Percentiles rank a stretch among this genome's conserved stretches.
phyloP scores from a whole-genome alignment of 2,888 invertebrate species.

The Aradus depressus region DNA sequence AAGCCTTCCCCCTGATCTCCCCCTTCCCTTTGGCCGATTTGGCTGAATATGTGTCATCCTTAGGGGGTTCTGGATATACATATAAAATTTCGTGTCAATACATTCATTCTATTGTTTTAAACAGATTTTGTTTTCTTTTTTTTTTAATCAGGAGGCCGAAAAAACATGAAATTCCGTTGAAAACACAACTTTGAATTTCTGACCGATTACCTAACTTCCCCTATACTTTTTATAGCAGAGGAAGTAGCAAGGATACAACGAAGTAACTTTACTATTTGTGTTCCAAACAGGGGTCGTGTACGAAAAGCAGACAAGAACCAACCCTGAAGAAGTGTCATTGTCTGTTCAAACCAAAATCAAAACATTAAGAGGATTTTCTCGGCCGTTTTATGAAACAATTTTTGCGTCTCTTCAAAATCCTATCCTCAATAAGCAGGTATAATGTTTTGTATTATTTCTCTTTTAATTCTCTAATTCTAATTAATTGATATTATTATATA shows the following conservation, averaged over 20 bases:
- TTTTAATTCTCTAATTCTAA: conserved; percentile 5
- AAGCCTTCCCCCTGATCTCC: too few relatives aligned
- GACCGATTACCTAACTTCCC: too few relatives aligned
- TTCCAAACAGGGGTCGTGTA: conserved; percentile 27
- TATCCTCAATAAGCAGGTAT: conserved; percentile 47
- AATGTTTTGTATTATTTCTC: background rate
- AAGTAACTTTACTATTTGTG: too few relatives aligned
- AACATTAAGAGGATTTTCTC: conserved; percentile 37
- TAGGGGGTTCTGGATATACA: too few relatives aligned
- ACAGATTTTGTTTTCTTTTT: conserved; percentile 2
- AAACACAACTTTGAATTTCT: too few relatives aligned
- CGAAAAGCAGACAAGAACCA: conserved; percentile 26
- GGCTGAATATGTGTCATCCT: too few relatives aligned
- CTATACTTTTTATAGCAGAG: too few relatives aligned
- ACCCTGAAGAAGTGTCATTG: conserved; percentile 26
- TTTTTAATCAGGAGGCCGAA: too few relatives aligned
- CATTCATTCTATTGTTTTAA: too few relatives aligned
- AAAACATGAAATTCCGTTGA: too few relatives aligned
- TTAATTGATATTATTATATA: background rate
- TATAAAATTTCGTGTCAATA: too few relatives aligned
- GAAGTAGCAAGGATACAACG: conserved; percentile 42
- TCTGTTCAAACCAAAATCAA: conserved; percentile 22
- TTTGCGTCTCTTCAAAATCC: conserved; percentile 45
- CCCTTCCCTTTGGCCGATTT: too few relatives aligned
- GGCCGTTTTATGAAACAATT: conserved; percentile 35